A percentile compares a stretch with the other conserved stretches of the same genome.
phyloP scores from a whole-genome alignment of 1,140 invertebrate species.

The Drosophila jambulina region DNA sequence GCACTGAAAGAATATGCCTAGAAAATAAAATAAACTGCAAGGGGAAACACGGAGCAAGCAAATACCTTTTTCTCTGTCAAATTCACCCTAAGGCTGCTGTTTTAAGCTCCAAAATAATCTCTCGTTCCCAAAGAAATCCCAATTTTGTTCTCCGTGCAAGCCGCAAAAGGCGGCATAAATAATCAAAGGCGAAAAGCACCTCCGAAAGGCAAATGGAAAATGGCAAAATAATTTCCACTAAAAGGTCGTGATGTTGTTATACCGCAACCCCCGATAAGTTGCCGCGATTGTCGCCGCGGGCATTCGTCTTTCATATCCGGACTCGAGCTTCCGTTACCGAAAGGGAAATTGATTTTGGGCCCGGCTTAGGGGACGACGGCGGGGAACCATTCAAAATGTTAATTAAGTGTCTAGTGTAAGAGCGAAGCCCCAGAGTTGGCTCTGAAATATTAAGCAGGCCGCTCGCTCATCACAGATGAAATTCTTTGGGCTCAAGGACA shows the following conservation, averaged over 20 bases:
- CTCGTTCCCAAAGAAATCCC: neutral
- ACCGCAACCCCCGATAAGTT: constrained; percentile 8
- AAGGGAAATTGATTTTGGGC: constrained; percentile 74
- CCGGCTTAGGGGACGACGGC: neutral
- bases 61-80: neutral
- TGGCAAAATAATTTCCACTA: constrained; percentile 55
- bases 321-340: constrained; percentile 48
- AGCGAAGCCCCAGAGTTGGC: constrained; percentile 43
- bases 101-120: neutral
- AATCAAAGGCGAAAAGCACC: constrained; percentile 55
- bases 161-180: constrained; percentile 45
- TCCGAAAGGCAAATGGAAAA: constrained; percentile 45
- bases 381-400: constrained; percentile 62
- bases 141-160: neutral
- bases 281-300: constrained; percentile 58
- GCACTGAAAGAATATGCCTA: neutral
- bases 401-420: constrained; percentile 77
- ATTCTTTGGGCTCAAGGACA: constrained; percentile 63
- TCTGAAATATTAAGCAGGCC: constrained; percentile 55
- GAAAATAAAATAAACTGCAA: neutral
- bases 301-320: constrained; percentile 80
- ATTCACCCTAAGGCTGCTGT: neutral
- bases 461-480: constrained; percentile 55
- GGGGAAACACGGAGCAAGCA: neutral
- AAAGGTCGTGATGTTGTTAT: constrained; percentile 49